These are phyloP conservation scores for Cydia strobilella DNA, from an alignment of 1,140 invertebrate species.

Conservation along the genomic window DNA sequence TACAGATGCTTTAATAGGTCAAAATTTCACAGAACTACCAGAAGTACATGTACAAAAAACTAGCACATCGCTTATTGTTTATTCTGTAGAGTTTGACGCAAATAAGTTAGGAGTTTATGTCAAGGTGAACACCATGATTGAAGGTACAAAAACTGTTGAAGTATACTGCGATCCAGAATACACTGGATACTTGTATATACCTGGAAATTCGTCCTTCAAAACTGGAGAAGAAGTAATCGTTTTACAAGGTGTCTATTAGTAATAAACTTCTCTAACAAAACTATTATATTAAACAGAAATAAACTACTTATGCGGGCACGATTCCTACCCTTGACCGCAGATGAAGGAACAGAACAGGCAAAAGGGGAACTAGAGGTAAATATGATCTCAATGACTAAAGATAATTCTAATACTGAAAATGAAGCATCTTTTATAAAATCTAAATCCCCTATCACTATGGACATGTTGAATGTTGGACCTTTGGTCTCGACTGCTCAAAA, in stretches of 20 bases:
- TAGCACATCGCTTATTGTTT: slow-evolving; percentile 4
- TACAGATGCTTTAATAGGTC: slow-evolving; percentile 34
- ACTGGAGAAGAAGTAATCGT: slow-evolving; percentile 11
- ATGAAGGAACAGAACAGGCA: neutral
- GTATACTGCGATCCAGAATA: slow-evolving; percentile 6
- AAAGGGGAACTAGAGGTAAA: neutral
- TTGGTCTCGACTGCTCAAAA: neutral
- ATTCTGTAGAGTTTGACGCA: slow-evolving; percentile 22
- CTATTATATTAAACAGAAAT: slow-evolving; percentile 3
- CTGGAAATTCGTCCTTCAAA: slow-evolving; percentile 30
- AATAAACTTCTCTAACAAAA: neutral
- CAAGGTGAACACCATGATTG: neutral
- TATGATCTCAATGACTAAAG: neutral
- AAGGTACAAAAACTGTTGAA: neutral
- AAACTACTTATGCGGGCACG: slow-evolving; percentile 12
- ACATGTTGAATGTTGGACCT: neutral
- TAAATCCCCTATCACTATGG: slow-evolving; percentile 11
- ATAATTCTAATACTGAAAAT: neutral
- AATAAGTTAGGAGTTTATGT: slow-evolving; percentile 4
- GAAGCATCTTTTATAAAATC: no score
- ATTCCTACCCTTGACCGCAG: neutral
- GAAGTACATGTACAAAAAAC: slow-evolving; percentile 30
- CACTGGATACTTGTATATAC: slow-evolving; percentile 19
- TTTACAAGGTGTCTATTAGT: slow-evolving; percentile 33
- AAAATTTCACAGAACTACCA: slow-evolving; percentile 33